Percentiles rank a stretch among this genome's conserved stretches.
phyloP scores from a whole-genome alignment of 2,888 invertebrate genomes.

The Leucoma salicis region DNA sequence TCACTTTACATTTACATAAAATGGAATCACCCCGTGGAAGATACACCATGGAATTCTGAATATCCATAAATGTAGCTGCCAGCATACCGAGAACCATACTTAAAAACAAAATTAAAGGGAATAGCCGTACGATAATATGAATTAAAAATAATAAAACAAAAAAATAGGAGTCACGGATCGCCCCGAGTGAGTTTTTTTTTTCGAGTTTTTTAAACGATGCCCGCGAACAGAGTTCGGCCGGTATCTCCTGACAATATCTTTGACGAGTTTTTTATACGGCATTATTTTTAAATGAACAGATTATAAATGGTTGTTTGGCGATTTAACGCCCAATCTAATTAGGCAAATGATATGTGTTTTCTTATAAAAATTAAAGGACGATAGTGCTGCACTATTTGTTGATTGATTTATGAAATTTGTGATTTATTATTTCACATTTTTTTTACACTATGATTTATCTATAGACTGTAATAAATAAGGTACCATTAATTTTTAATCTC shows the following conservation, averaged over 20 bases:
- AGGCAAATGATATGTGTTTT: constrained; percentile 82
- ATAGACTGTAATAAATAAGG: too few species aligned
- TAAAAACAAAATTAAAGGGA: constrained; percentile 83
- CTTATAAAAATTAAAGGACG: constrained; percentile 51
- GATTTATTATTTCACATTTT: constrained; percentile 23
- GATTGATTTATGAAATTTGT: constrained; percentile 58
- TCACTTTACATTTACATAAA: constrained; percentile 72
- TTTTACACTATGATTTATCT: too few species aligned
- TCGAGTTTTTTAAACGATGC: constrained; percentile 67
- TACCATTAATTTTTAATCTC: too few species aligned
- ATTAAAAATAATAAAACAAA: constrained; percentile 82
- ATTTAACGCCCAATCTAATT: constrained; percentile 83
- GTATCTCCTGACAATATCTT: constrained; percentile 81
- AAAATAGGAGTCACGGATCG: constrained; percentile 81
- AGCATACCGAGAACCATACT: constrained; percentile 80
- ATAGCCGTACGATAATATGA: constrained; percentile 82
- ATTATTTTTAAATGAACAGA: constrained; percentile 82
- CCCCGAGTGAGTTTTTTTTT: constrained; percentile 70
- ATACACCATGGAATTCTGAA: constrained; percentile 76
- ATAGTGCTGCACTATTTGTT: constrained; percentile 56
- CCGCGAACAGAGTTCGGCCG: constrained; percentile 70
- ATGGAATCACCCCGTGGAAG: constrained; percentile 66
- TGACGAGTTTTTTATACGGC: constrained; percentile 80
- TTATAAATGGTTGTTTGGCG: constrained; percentile 81
- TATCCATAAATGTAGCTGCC: constrained; percentile 80